Base-by-base conservation (phyloP, 2,888 invertebrate genomes). In the Choristoneura rosaceana region DNA sequence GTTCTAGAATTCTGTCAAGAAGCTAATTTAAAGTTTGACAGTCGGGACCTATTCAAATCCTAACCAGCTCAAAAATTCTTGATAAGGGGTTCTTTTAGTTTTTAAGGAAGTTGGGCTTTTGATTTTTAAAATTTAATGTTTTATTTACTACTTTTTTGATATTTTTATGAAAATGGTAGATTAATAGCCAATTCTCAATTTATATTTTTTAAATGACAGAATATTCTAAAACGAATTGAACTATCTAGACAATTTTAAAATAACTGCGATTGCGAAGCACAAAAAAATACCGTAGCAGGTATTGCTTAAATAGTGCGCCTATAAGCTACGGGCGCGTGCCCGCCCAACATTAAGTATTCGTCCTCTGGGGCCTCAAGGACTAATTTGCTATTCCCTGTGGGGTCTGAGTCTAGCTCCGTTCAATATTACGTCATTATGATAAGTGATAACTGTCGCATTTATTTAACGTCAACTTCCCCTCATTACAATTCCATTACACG, bases 371-470 rank as follows among this genome's bases (percentile, higher is more conserved):
- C 34, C 52, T 67, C 62, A 58, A 71, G 67, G 71, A 25, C 67
- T 71, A 67, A 62, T 71, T 58, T 58, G 62, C 62, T 62, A 71
- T 67, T 67, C 62, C 55, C 70, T 15, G 33, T 14, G 58, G 58
- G 33, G 43, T 25, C 66, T 45, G 66, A 33, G 45, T 67, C 45
- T 45, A 58, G 58, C 33, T 59, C 45, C 33, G 58, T 59, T 67
- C 66, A 59, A 59, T 67, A 67, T 67, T 33, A 67, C 58, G 33
- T 67, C 45, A 45, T 67, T 50, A 71, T 58, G 67, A 58, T 34
- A 71, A 62, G 67, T 62, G 38, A 62, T 61, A 60, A 66, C 52
- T 62, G 62, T 62, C 66, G 45, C 25, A 25, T 67, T 67, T 45
- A n/a, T 67, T 67, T 62, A 34, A 62, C 47, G 45, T 55, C 67